Conservation (phyloP, 2,888 invertebrate species). For the Drosophila mettleri region DNA sequence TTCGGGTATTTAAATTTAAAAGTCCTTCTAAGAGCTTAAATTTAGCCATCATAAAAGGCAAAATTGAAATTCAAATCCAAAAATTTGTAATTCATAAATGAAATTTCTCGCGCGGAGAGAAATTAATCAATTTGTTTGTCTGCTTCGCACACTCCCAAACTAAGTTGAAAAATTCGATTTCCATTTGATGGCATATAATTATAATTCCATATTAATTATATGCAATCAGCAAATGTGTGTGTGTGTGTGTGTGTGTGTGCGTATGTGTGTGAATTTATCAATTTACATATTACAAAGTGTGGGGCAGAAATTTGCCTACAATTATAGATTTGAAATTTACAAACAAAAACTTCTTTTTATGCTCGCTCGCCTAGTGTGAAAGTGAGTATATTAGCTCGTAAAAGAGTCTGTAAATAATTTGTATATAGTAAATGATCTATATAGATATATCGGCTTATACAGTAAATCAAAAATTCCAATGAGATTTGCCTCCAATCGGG, state of each 20-base stretch:
- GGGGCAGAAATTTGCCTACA: slow-evolving; percentile 34
- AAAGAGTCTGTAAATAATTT: background rate
- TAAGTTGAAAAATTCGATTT: slow-evolving; percentile 39
- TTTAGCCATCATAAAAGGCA: background rate
- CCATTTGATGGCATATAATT: slow-evolving; percentile 57
- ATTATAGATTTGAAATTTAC: slow-evolving; percentile 32
- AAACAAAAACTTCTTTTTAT: slow-evolving; percentile 18
- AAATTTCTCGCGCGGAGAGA: slow-evolving; percentile 20
- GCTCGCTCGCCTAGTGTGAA: background rate
- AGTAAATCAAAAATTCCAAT: background rate
- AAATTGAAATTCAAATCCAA: slow-evolving; percentile 7
- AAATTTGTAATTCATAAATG: slow-evolving; percentile 44
- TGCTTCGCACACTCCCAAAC: slow-evolving; percentile 16
- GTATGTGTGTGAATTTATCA: slow-evolving; percentile 14
- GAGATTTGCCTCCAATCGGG: background rate
- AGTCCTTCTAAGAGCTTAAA: background rate
- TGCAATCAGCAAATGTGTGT: slow-evolving; percentile 39
- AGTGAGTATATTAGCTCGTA: background rate
- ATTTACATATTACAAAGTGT: slow-evolving; percentile 55
- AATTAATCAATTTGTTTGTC: slow-evolving; percentile 52
- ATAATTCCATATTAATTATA: slow-evolving; percentile 61
- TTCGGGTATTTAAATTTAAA: too few species aligned
- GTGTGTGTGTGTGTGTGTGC: slow-evolving; percentile 3
- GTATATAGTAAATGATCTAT: background rate
- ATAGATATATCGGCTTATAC: background rate